A percentile compares a stretch with the other conserved stretches of the same genome.
Conservation (phyloP, 1,140 invertebrate species). For the Stegodyphus dumicola region DNA sequence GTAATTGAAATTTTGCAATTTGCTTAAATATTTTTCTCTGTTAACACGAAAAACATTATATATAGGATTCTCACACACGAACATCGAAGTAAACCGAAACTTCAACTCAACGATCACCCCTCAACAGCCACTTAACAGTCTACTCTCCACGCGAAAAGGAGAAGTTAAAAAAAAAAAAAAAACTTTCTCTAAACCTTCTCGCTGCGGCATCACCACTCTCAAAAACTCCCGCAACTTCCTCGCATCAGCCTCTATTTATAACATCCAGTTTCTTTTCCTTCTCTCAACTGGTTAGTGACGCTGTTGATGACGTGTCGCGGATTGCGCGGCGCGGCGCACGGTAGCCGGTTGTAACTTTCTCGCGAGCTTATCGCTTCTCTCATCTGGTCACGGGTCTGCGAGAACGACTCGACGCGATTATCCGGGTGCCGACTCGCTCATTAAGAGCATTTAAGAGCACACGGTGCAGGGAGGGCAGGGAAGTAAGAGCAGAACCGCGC, state of each 20-base stretch:
- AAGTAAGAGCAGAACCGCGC: background rate
- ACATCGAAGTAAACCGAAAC: conserved; percentile 8
- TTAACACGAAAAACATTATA: too few relatives aligned
- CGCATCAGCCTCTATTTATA: too few relatives aligned
- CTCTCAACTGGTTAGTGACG: background rate
- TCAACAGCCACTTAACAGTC: conserved; percentile 49
- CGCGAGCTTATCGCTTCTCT: too few relatives aligned
- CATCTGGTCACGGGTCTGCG: background rate
- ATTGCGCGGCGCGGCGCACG: background rate
- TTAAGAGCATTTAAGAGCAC: conserved; percentile 36
- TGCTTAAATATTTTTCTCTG: too few relatives aligned
- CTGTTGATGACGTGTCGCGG: background rate
- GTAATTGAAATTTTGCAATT: too few relatives aligned
- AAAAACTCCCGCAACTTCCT: conserved; percentile 1
- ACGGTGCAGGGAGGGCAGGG: too few relatives aligned
- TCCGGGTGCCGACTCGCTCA: conserved; percentile 23
- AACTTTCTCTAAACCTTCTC: background rate
- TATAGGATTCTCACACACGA: too few relatives aligned
- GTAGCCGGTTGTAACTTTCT: too few relatives aligned
- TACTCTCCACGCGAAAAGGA: conserved; percentile 1
- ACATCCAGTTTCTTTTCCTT: background rate
- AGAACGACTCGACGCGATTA: background rate
- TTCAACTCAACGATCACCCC: conserved; percentile 31
- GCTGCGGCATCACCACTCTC: background rate
- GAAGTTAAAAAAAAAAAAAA: conserved; percentile 11